Conservation (phyloP, 2,888 invertebrate genomes). For the Plebejus argus region DNA sequence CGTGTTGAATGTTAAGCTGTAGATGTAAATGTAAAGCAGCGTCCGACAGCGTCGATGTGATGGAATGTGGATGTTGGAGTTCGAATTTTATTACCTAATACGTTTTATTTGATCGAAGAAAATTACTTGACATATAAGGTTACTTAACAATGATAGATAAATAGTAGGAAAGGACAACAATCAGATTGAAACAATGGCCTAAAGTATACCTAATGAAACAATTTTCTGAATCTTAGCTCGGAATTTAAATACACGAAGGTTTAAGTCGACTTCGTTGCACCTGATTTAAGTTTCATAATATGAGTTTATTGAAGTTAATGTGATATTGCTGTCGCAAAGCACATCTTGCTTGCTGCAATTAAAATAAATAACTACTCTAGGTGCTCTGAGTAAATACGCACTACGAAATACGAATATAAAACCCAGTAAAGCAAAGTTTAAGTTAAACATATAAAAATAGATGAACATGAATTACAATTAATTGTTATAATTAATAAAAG, state of each 20-base stretch:
- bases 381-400: neutral
- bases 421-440: neutral
- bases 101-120: neutral
- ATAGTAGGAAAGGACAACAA: neutral
- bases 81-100: neutral
- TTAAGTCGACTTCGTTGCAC: neutral
- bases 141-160: neutral
- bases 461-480: neutral
- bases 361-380: constrained; percentile 17
- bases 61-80: constrained; percentile 8
- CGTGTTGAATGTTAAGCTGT: constrained; percentile 31
- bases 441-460: neutral
- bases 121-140: neutral
- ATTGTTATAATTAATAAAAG: neutral
- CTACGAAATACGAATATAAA: neutral
- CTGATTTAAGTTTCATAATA: constrained; percentile 6
- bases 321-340: neutral
- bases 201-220: neutral
- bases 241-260: neutral
- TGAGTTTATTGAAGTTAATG: constrained; percentile 10
- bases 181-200: neutral
- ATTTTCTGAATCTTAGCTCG: neutral
- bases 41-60: constrained; percentile 1
- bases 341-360: neutral
- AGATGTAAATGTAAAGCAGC: neutral